Evolutionary conservation across 2,888 invertebrate genomes (phyloP), one percentile per base, ranked within the genome.

Genomic region (Latrodectus hesperus): DNA sequence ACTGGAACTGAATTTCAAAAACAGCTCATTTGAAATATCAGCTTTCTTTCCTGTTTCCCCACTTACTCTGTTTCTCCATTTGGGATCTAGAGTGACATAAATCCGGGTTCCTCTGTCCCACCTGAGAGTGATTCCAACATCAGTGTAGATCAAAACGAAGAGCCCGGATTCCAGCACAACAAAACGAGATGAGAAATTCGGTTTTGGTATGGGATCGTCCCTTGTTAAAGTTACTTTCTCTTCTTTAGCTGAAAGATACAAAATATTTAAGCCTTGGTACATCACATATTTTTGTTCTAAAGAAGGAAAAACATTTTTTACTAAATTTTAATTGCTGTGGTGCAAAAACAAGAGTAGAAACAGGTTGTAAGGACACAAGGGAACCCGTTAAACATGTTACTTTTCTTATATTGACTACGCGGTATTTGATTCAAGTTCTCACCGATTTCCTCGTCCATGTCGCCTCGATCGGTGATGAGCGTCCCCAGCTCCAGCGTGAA

Each of bases 71-170:
- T 95, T 94, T 91, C 95, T 95, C 96, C 97, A 98, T 90, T 94
- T 94, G 14, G 96, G 94, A 91, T 95, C 95, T 4, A 96, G 93
- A 91, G 95, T 95, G 10, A 98, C 94, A 91, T 97, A 96, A 26
- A 97, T 95, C 78, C 97, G 93, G 17, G 97, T 96, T 14, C 95
- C 96, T 91, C 92, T 93, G 92, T 98, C 97, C 98, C 98, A 98
- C 91, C 96, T 96, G 1, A 98, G 92, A 74, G 95, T 95, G 82
- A 97, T 91, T 14, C 96, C 96, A 3, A 96, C 92, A 67, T 95
- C 94, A 0, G 95, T 94, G 91, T 96, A 96, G 26, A 96, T 93
- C 91, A 96, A 95, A 16, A 96, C 94, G 92, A 95, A 97, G 0
- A 95, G 92, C 0, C 96, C 97, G 0, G 95, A 95, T 88, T 94